These are phyloP conservation scores for Hippocampus mohnikei DNA, from an alignment of 2,113 vertebrate species.

Conservation along the genomic window DNA sequence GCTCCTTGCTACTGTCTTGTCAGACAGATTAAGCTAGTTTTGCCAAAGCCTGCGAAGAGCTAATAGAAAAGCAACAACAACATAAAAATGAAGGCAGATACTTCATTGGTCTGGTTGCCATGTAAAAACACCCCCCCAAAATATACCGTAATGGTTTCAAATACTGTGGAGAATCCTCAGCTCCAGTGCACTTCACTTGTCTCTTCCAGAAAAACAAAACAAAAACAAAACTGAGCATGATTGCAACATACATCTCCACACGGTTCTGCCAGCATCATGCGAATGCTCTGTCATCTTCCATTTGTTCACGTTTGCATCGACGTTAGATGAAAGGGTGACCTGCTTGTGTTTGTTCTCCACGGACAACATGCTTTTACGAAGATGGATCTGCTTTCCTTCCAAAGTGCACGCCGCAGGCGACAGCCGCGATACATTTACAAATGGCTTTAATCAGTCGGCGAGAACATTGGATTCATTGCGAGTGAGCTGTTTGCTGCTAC, in stretches of 20 bases:
- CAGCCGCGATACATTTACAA: slow-evolving; percentile 12
- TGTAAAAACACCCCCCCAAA: not conserved
- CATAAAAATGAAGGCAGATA: not conserved
- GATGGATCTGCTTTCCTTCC: slow-evolving; percentile 16
- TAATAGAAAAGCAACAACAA: too few species aligned
- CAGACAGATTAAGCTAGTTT: not conserved
- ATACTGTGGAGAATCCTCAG: not conserved
- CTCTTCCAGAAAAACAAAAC: not conserved
- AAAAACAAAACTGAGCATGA: not conserved
- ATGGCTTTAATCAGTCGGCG: slow-evolving; percentile 17
- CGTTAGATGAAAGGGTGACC: not conserved
- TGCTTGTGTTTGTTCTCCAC: not conserved
- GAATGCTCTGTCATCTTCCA: not conserved
- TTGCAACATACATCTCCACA: not conserved
- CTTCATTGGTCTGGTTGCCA: not conserved
- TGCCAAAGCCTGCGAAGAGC: too few species aligned
- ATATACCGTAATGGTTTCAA: not conserved
- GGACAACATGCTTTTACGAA: not conserved
- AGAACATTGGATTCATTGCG: slow-evolving; percentile 17
- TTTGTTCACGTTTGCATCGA: not conserved
- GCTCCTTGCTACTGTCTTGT: not conserved
- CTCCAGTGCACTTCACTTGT: not conserved
- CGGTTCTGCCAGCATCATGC: not conserved
- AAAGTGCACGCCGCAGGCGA: not conserved
- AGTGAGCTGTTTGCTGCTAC: slow-evolving; percentile 1